Conservation (phyloP, 2,888 invertebrate species). For the Trachelus troglodyta region DNA sequence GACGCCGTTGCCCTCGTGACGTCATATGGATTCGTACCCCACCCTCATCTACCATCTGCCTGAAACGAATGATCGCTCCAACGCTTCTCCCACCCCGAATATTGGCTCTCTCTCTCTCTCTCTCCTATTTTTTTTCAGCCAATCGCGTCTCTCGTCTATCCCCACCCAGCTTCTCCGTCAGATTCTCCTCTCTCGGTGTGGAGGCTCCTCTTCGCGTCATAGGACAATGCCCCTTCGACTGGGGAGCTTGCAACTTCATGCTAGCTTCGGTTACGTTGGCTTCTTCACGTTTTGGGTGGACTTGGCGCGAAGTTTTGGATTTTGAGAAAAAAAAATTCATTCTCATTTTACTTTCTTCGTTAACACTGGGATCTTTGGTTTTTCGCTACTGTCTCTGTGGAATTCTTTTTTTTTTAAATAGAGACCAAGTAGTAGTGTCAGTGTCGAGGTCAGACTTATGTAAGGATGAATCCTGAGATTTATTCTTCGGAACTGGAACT, state of each 20-base stretch:
- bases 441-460: background rate
- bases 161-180: background rate
- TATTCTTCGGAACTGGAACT: conserved; percentile 29
- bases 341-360: background rate
- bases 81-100: background rate
- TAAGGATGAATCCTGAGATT: conserved; percentile 31
- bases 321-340: background rate
- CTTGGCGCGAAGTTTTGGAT: background rate
- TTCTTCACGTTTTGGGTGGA: background rate
- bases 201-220: conserved; percentile 32
- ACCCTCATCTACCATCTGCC: conserved; percentile 17
- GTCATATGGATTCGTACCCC: conserved; percentile 6
- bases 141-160: background rate
- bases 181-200: conserved; percentile 17
- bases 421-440: background rate
- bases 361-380: conserved; percentile 1
- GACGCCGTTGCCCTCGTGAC: conserved; percentile 6
- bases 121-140: background rate
- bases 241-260: conserved; percentile 4
- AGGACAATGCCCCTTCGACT: conserved; percentile 40
- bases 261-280: background rate
- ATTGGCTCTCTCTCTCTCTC: background rate
- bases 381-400: background rate
- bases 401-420: no score
- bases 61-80: background rate